These are phyloP conservation scores for Oscheius myriophilus DNA, from an alignment of 2,888 invertebrate genomes.

Conservation along the genomic window DNA sequence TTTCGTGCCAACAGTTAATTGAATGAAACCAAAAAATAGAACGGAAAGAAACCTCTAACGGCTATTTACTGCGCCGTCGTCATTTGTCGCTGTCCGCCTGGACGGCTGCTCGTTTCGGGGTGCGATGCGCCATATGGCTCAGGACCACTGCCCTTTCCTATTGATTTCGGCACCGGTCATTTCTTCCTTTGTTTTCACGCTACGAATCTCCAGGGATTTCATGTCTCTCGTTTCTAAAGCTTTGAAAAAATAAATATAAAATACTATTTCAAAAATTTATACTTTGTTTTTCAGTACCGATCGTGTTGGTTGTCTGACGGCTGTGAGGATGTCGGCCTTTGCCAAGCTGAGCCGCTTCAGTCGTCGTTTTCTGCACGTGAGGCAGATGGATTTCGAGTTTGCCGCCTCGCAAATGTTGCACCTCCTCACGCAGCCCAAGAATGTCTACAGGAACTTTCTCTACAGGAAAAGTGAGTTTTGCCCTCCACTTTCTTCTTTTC, in stretches of 20 bases:
- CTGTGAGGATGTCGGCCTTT: constrained; percentile 68
- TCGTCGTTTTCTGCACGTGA: constrained; percentile 62
- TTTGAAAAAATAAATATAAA: no score
- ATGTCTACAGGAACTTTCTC: constrained; percentile 92
- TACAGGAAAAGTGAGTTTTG: constrained; percentile 89
- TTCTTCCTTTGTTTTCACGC: neutral
- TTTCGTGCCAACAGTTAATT: no score
- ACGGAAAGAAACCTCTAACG: no score
- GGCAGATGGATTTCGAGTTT: constrained; percentile 98
- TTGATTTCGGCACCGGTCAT: constrained; percentile 24
- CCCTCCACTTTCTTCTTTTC: constrained; percentile 1
- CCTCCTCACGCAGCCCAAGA: constrained; percentile 90
- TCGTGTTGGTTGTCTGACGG: constrained; percentile 60
- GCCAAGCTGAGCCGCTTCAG: constrained; percentile 64
- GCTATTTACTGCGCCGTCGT: no score
- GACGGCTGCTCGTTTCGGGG: no score
- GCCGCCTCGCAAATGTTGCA: constrained; percentile 99
- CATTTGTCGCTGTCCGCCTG: no score
- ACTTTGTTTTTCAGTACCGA: constrained; percentile 50
- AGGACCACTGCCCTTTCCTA: constrained; percentile 13
- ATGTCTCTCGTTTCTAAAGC: neutral
- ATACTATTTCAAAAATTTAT: no score
- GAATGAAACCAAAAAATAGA: no score
- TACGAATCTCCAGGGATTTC: neutral
- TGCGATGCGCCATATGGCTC: constrained; percentile 7